A percentile compares a stretch with the other conserved stretches of the same genome.
These are phyloP conservation scores for Eupelmus urozonus DNA, from an alignment of 2,888 invertebrate genomes.

Conservation along the genomic window DNA sequence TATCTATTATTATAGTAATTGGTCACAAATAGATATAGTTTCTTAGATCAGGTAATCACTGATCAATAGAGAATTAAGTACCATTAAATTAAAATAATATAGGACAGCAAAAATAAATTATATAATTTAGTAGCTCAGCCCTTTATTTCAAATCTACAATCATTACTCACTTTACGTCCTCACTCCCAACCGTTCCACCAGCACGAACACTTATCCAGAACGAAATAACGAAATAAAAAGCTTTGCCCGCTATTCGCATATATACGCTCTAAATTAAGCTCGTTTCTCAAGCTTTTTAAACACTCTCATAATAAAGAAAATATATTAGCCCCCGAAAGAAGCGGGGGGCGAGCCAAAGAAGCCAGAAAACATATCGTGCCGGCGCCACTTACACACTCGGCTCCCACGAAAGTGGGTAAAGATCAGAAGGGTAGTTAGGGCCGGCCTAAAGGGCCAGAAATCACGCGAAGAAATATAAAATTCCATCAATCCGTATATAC, in stretches of 20 bases:
- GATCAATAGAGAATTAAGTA: too few species aligned
- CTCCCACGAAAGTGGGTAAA: constrained; percentile 7
- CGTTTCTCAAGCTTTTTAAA: neutral
- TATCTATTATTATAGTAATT: too few species aligned
- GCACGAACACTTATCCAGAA: too few species aligned
- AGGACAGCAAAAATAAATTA: neutral
- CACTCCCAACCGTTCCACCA: too few species aligned
- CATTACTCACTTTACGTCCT: too few species aligned
- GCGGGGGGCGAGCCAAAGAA: neutral
- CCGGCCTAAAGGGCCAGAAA: constrained; percentile 65
- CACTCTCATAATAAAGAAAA: constrained; percentile 8
- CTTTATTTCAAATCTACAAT: too few species aligned
- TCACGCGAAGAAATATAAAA: constrained; percentile 75
- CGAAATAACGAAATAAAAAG: too few species aligned
- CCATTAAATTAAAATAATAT: neutral
- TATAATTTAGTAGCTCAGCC: neutral
- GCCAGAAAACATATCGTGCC: neutral
- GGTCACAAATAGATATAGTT: too few species aligned
- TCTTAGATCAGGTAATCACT: too few species aligned
- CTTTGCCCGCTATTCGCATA: too few species aligned
- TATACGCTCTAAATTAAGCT: neutral
- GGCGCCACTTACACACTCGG: too few species aligned
- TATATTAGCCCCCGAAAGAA: neutral
- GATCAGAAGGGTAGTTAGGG: constrained; percentile 33
- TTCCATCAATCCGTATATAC: constrained; percentile 77